phyloP scores from a whole-genome alignment of 2,888 invertebrate species.

The Gari tellinella region DNA sequence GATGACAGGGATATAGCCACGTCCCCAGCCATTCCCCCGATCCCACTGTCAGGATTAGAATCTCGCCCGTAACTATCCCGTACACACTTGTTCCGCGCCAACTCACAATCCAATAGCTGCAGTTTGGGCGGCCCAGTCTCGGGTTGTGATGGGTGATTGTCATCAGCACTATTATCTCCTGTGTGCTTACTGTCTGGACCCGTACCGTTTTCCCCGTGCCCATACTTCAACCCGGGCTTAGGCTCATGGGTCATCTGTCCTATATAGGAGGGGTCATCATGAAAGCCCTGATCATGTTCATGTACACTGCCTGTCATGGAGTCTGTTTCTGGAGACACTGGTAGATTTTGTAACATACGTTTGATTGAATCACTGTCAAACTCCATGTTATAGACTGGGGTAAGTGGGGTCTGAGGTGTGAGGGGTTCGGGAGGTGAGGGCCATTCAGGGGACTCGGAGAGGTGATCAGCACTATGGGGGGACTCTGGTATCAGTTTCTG shows the following conservation, averaged over 20 bases:
- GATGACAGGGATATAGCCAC: constrained; percentile 71
- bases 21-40: constrained; percentile 77
- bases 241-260: constrained; percentile 12
- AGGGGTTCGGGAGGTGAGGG: constrained; percentile 81
- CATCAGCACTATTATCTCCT: background rate
- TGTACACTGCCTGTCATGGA: constrained; percentile 57
- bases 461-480: constrained; percentile 81
- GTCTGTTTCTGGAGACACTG: constrained; percentile 83
- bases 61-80: constrained; percentile 70
- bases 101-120: constrained; percentile 72
- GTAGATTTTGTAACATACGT: constrained; percentile 97
- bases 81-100: constrained; percentile 72
- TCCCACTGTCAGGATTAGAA: constrained; percentile 82
- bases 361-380: constrained; percentile 94
- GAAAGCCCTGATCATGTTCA: constrained; percentile 74
- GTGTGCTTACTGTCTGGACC: background rate
- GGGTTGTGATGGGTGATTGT: background rate
- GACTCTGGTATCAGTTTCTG: constrained; percentile 52
- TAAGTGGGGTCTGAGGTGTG: constrained; percentile 76
- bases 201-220: no score
- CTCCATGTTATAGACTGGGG: constrained; percentile 80
- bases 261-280: constrained; percentile 65
- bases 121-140: background rate
- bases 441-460: constrained; percentile 80
- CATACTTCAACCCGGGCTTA: constrained; percentile 11